Evolutionary conservation across 2,888 invertebrate genomes (phyloP), one percentile per base, ranked within the genome.

Genomic region (Zootermopsis nevadensis): DNA sequence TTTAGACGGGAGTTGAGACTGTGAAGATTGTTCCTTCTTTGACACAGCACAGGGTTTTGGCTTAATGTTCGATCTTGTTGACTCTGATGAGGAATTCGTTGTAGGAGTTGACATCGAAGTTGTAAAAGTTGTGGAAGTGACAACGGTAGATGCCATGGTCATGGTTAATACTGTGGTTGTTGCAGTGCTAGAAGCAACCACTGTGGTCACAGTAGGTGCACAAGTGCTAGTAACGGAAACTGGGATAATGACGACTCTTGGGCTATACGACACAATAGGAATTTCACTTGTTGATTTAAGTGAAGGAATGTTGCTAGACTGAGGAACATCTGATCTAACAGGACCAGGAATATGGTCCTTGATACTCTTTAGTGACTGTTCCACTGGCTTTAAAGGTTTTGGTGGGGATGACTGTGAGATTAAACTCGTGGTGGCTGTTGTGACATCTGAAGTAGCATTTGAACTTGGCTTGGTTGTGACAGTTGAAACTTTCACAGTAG

Each of bases 131-230:
- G 85, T 83, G 22, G 83, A 72, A 48, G 85, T 83, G n/a, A 35
- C 77, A 42, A 79, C 83, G 81, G 84, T 74, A 80, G 84, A 82
- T 85, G 83, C 81, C 35, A 83, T 83, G 55, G 67, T 83, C 35
- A 81, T 82, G 38, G 84, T 84, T 74, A 82, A 79, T 76, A 82
- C 83, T 77, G 85, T 81, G 42, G 84, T 84, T 60, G 84, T 84
- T 53, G 72, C 82, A 82, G 82, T 86, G 80, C 84, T 84, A 82
- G 84, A 85, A 55, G 85, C 82, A 60, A 84, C 77, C 33, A 76
- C 80, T 27, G 80, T 84, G 7, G 83, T 83, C 35, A 84, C 82
- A 19, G 82, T 77, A 30, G 76, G 31, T 22, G 76, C 74, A 79
- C 53, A 74, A 30, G 72, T 53, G 33, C 24, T 42, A 15, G 79